Percentiles rank a stretch among this genome's conserved stretches.
Conservation (phyloP, 2,797 vertebrate genomes). For the Distichodus sexfasciatus region DNA sequence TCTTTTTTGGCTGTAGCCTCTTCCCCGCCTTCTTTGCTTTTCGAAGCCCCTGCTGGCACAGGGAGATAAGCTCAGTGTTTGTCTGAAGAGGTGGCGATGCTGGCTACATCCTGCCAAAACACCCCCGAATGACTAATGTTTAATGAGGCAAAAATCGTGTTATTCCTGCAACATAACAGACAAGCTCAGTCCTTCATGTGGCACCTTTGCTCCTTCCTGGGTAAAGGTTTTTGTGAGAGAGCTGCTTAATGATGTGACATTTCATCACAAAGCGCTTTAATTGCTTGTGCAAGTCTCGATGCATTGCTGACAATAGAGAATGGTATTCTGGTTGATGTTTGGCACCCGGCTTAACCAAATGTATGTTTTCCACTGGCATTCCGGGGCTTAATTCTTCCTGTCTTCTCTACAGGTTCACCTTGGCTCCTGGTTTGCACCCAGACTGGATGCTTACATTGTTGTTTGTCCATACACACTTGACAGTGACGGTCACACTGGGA, state of each 20-base stretch:
- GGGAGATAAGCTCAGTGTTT: constrained; percentile 56
- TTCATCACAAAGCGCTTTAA: constrained; percentile 6
- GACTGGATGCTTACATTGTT: constrained; percentile 97
- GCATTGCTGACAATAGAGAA: neutral
- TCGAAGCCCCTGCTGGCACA: constrained; percentile 51
- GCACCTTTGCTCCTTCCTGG: constrained; percentile 36
- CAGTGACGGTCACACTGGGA: constrained; percentile 91
- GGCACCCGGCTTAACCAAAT: neutral
- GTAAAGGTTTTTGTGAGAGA: neutral
- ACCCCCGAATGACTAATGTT: constrained; percentile 45
- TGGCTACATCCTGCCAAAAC: constrained; percentile 23
- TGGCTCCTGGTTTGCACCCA: constrained; percentile 87
- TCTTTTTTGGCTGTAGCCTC: constrained; percentile 15
- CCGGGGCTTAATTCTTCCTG: neutral
- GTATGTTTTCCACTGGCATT: neutral
- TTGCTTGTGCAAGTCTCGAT: neutral
- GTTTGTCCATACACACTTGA: constrained; percentile 95
- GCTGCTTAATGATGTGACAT: neutral
- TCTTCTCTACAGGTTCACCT: constrained; percentile 81
- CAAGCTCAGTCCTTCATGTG: constrained; percentile 37
- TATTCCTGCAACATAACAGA: constrained; percentile 34
- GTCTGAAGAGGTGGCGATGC: constrained; percentile 23
- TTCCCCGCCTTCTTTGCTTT: constrained; percentile 15
- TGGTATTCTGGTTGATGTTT: neutral
- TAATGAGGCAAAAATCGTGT: constrained; percentile 49